Evolutionary conservation across 2,113 vertebrate genomes (phyloP).

Genomic region (Cochlearius cochlearius): DNA sequence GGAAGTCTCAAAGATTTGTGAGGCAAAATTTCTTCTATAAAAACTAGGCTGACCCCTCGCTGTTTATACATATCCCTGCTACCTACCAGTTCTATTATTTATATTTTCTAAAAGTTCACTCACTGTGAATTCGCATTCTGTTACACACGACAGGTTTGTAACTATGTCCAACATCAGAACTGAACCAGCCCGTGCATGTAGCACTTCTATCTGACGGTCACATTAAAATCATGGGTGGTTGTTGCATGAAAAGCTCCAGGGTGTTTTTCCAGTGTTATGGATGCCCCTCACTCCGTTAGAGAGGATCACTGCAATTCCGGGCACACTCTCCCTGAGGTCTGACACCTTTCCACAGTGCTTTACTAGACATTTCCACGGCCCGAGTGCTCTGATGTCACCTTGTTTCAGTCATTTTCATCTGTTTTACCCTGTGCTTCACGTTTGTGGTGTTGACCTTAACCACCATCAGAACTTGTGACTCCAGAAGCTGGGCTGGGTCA

Average conservation of each 20-base stretch:
- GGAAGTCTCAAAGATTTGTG: background rate
- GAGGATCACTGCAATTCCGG: background rate
- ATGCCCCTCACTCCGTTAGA: background rate
- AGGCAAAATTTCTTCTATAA: background rate
- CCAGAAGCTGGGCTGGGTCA: background rate
- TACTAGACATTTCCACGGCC: background rate
- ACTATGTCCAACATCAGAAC: background rate
- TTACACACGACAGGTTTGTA: background rate
- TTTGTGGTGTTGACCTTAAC: background rate
- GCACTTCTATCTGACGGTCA: background rate
- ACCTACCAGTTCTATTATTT: background rate
- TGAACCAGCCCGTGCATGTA: background rate
- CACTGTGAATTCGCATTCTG: background rate
- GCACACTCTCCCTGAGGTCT: fast-evolving
- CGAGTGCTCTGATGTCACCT: background rate
- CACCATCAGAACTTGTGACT: background rate
- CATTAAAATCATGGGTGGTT: background rate
- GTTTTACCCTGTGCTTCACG: background rate
- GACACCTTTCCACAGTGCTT: background rate
- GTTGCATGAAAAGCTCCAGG: background rate
- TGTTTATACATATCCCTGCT: background rate
- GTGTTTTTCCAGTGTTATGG: background rate
- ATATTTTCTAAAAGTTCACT: background rate
- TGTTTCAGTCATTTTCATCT: background rate
- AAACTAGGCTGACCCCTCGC: background rate